Evolutionary conservation across 2,113 vertebrate species (phyloP).

Genomic region (Malaclemys terrapin): DNA sequence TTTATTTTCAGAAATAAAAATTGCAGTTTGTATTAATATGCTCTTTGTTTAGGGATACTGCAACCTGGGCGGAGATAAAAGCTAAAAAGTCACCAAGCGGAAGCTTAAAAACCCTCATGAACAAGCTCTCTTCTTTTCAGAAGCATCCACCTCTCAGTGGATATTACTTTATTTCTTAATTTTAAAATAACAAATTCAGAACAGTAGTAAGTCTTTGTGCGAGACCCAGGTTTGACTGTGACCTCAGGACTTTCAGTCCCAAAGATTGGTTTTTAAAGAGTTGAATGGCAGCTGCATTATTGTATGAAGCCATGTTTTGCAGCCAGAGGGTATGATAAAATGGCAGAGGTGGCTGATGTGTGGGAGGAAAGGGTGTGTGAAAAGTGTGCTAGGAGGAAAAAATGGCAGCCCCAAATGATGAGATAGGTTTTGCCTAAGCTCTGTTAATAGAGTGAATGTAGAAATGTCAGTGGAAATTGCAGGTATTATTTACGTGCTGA

Average conservation of each 20-base stretch:
- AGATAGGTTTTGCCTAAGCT: neutral
- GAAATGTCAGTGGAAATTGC: neutral
- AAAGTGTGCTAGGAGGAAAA: neutral
- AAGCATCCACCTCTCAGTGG: neutral
- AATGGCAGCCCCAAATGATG: neutral
- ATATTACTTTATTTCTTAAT: neutral
- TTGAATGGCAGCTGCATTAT: neutral
- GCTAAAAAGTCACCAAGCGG: neutral
- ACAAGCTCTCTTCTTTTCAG: neutral
- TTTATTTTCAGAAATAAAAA: neutral
- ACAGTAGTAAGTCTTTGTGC: neutral
- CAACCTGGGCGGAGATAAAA: neutral
- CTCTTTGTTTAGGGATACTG: neutral
- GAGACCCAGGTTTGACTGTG: neutral
- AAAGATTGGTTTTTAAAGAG: neutral
- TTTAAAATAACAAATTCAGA: neutral
- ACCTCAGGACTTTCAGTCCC: neutral
- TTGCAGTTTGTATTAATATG: neutral
- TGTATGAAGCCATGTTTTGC: neutral
- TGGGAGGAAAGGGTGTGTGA: neutral
- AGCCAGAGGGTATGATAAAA: neutral
- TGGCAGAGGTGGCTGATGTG: neutral
- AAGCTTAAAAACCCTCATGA: neutral
- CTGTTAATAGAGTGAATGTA: neutral
- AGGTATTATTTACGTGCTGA: neutral